phyloP scores from a whole-genome alignment of 2,113 vertebrate species.

The Oncorhynchus nerka region DNA sequence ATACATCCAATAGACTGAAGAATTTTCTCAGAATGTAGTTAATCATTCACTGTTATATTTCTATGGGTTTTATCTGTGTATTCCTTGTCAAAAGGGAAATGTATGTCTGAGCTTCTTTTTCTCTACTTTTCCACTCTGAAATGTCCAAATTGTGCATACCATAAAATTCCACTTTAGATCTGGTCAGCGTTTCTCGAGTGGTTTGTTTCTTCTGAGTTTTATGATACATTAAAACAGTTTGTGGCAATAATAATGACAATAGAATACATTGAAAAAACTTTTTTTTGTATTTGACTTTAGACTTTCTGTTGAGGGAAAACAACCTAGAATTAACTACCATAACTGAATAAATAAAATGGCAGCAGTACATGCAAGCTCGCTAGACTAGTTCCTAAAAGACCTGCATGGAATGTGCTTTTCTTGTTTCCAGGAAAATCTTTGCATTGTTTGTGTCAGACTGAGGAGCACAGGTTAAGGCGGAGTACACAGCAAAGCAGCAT shows the following conservation, averaged over 20 bases:
- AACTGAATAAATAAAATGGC: conserved; percentile 5
- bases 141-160: too few relatives aligned
- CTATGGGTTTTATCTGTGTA: neutral
- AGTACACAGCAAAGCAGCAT: neutral
- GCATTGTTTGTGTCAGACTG: neutral
- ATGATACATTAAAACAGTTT: too few relatives aligned
- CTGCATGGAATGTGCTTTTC: conserved; percentile 8
- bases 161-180: too few relatives aligned
- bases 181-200: too few relatives aligned
- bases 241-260: neutral
- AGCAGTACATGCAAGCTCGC: conserved; percentile 2
- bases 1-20: neutral
- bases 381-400: neutral
- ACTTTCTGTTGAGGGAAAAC: neutral
- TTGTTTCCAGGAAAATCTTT: neutral
- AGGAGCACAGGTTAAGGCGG: conserved; percentile 1
- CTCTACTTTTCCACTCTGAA: too few relatives aligned
- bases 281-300: neutral
- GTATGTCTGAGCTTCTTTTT: too few relatives aligned
- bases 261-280: neutral
- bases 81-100: too few relatives aligned
- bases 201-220: too few relatives aligned
- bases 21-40: neutral
- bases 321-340: neutral
- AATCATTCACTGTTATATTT: neutral